Base-by-base conservation (phyloP, 2,888 invertebrate species). In the Actias luna region DNA sequence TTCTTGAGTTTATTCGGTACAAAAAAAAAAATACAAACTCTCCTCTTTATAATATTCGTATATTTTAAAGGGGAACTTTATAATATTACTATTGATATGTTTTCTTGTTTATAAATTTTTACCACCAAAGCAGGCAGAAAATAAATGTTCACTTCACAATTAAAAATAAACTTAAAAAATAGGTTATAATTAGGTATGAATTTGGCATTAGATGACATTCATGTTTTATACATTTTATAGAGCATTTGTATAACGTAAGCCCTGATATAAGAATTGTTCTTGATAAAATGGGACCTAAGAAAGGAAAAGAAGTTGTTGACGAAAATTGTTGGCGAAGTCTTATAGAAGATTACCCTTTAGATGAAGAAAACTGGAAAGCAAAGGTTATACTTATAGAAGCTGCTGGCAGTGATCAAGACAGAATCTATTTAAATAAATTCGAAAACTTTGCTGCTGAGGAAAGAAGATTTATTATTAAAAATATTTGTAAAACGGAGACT, bases 401-500 rank as follows among this genome's bases (percentile, higher is more conserved):
- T n/a, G 89, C 89, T 5, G 88, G 88, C 3, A 80, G 83, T 61
- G 91, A 91, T n/a, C 86, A 88, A 69, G 92, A 89, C 64, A 79
- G 84, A 33, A 83, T 87, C 8, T 92, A 89, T 71, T 73, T 92
- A 22, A 84, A 81, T 64, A 91, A 86, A 68, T 92, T 92, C 59
- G 92, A 92, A 75, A 77, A 66, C 1, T 87, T 77, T 66, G 87
- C 92, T 4, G 82, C 84, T 0, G 77, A 85, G 73, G 91, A 91
- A 70, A 88, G 83, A 73, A 76, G 92, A 69, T 92, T 88, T 72
- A 89, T 92, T 0, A 78, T 92, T 2, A 92, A 91, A 76, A 92
- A 89, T 71, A 91, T 92, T 60, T 87, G 87, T 65, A 90, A 87
- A 79, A 86, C 89, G 0, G 91, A 92, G 78, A 91, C 92, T 3